Evolutionary conservation across 2,113 vertebrate genomes (phyloP), one percentile per base, ranked within the genome.

Genomic region (Bubo blakistoni): DNA sequence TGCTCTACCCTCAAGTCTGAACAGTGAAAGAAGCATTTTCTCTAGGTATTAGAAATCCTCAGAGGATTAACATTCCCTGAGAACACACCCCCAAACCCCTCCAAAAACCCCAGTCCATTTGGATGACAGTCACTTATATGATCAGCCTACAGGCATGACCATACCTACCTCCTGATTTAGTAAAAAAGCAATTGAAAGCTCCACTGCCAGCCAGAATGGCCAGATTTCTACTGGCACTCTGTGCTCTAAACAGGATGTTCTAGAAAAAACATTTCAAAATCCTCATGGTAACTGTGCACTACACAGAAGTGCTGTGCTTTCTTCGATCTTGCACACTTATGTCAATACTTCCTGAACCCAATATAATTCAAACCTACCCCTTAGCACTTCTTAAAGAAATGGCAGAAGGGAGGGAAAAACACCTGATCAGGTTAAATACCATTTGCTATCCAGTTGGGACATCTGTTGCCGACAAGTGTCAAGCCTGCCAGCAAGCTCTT

Each of bases 401-500:
- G 27, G 83, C 11, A 81, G 58, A 80, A 90, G 42, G n/a, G 61
- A 85, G 36, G 47, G 32, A 66, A 76, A 82, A 49, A 44, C 44
- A 29, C 2, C 29, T 19, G 30, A 42, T 63, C 9, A 61, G 70
- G 52, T 57, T 24, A 66, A 71, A 57, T 97, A 99, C 99, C 99
- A 98, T 87, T 98, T 98, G 51, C 97, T 96, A 4, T 99, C 99
- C 96, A 99, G 97, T 47, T 99, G 99, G 36, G 98, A 83, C 63
- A 99, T 98, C 40, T 99, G 99, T 51, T 98, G 98, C 95, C 98
- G 98, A 81, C 99, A 96, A 3, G 88, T 84, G 9, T 98, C 95
- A 2, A 98, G 98, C 90, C 95, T 98, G 59, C 96, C 97, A 12
- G 98, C 97, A 77, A 99, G 98, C 85, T 99, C 99, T 57, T 96